Percentiles rank a stretch among this genome's conserved stretches.
Evolutionary conservation across 2,888 invertebrate species (phyloP).

Genomic region (Artemia sinica): DNA sequence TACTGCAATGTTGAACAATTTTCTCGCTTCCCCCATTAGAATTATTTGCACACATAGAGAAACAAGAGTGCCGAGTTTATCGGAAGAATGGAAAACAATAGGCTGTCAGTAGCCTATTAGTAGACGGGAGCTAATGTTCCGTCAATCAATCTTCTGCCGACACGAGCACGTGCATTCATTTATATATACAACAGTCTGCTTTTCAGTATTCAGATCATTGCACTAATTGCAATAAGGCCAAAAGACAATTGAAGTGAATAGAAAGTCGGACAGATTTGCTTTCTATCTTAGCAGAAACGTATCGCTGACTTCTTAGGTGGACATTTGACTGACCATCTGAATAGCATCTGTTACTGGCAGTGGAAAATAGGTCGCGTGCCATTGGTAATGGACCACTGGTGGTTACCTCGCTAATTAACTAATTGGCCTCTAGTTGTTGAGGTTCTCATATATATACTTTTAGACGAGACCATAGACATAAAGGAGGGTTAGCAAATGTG

Average conservation of each 20-base stretch:
- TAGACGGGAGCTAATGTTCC: neutral
- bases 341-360: neutral
- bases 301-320: too few species aligned
- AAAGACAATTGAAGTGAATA: neutral
- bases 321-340: neutral
- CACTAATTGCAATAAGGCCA: constrained; percentile 12
- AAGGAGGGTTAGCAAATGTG: too few species aligned
- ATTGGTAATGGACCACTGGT: neutral
- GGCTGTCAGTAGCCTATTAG: constrained; percentile 13
- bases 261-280: neutral
- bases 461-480: too few species aligned
- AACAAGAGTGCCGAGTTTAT: constrained; percentile 11
- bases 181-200: constrained; percentile 11
- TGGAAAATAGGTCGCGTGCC: neutral
- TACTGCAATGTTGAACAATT: neutral
- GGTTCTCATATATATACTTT: too few species aligned
- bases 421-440: neutral
- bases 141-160: constrained; percentile 12
- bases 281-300: neutral
- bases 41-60: neutral
- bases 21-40: constrained; percentile 4
- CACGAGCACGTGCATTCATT: constrained; percentile 11
- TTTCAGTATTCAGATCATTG: constrained; percentile 11
- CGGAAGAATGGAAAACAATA: neutral
- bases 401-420: constrained; percentile 7